These are phyloP conservation scores for Misgurnus mizolepis DNA, from an alignment of 2,113 vertebrate genomes.

Conservation along the genomic window DNA sequence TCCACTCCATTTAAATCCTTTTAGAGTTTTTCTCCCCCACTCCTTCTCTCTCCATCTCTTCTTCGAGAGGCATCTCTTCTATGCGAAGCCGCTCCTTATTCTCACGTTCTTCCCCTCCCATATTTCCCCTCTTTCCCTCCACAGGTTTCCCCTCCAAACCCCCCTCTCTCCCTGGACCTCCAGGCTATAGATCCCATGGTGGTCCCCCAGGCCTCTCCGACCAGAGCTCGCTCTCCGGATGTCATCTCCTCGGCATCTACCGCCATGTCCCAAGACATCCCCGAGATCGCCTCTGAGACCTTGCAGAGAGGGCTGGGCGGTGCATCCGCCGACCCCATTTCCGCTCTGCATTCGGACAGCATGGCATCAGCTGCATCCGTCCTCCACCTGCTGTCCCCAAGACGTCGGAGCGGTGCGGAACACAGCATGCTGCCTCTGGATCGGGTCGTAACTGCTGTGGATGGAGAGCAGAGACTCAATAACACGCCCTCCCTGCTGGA, in stretches of 20 bases:
- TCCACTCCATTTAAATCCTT: neutral
- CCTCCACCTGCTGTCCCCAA: conserved; percentile 85
- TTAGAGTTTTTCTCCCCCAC: conserved; percentile 46
- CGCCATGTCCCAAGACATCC: conserved; percentile 93
- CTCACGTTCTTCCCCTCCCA: conserved; percentile 51
- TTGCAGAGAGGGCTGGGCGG: conserved; percentile 78
- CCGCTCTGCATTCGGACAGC: conserved; percentile 79
- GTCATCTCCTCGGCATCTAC: conserved; percentile 98
- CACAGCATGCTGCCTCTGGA: conserved; percentile 81
- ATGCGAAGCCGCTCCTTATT: conserved; percentile 41
- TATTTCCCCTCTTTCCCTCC: conserved; percentile 51
- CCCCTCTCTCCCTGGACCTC: conserved; percentile 79
- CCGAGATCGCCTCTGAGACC: conserved; percentile 93
- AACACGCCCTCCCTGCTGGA: conserved; percentile 86
- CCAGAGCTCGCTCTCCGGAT: conserved; percentile 90
- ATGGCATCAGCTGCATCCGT: conserved; percentile 94
- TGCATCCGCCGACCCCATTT: conserved; percentile 57
- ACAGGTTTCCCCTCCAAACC: conserved; percentile 72
- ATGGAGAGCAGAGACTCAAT: conserved; percentile 80
- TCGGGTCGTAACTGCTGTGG: conserved; percentile 73
- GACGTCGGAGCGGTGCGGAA: conserved; percentile 73
- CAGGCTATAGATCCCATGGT: conserved; percentile 86
- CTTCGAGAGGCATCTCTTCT: conserved; percentile 43
- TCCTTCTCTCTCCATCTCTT: conserved; percentile 32
- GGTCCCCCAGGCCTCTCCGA: conserved; percentile 86